phyloP scores from a whole-genome alignment of 2,113 vertebrate species.

The Panurus biarmicus region DNA sequence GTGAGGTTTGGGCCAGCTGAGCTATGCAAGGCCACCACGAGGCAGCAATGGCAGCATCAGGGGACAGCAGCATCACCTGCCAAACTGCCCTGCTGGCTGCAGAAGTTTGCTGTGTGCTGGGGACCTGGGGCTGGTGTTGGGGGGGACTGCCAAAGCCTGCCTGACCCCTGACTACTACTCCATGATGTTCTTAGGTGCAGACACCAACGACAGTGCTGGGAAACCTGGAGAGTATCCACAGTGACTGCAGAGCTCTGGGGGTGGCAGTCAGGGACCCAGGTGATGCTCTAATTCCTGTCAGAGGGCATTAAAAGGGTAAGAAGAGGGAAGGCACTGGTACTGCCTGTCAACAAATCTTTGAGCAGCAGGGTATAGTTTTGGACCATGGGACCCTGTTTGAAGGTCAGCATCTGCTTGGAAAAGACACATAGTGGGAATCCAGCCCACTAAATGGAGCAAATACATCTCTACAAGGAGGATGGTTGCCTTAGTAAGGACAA shows the following conservation, averaged over 20 bases:
- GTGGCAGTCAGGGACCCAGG: not conserved
- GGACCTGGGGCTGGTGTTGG: too few relatives aligned
- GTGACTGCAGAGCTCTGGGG: not conserved
- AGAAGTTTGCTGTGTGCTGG: not conserved
- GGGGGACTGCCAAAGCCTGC: not conserved
- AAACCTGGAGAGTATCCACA: not conserved
- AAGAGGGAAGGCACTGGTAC: not conserved
- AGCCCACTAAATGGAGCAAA: not conserved
- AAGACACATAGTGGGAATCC: not conserved
- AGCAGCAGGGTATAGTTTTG: not conserved
- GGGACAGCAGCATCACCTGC: not conserved
- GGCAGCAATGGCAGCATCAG: not conserved
- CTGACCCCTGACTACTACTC: not conserved
- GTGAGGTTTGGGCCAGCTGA: not conserved
- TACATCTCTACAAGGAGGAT: not conserved
- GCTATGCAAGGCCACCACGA: fast-evolving
- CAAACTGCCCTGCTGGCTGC: not conserved
- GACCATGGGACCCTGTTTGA: not conserved
- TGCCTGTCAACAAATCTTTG: not conserved
- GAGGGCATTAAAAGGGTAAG: not conserved
- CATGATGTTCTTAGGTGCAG: fast-evolving
- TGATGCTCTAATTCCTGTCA: not conserved
- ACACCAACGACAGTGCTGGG: not conserved
- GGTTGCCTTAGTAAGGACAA: not conserved
- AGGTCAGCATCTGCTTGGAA: not conserved